Base-by-base conservation (phyloP, 2,888 invertebrate species). In the Belgica antarctica region DNA sequence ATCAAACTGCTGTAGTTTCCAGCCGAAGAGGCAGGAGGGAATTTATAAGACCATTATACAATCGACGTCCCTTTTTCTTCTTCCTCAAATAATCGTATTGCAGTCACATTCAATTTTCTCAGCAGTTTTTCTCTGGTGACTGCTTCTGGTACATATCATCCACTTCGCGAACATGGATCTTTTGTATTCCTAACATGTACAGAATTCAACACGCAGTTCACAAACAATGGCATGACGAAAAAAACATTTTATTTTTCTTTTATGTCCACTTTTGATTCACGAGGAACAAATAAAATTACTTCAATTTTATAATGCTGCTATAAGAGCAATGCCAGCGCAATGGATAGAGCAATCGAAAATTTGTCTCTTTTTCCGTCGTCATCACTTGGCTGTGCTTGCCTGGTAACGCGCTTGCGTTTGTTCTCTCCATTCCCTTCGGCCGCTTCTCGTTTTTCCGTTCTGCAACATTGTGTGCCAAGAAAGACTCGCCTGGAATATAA, bases 371-470 rank as follows among this genome's bases (percentile, higher is more conserved):
- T 27, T 24, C 22, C 12, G 25, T 59, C 59, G 27, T 15, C 59
- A 22, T 7, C 5, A 22, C 22, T 17, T 52, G n/a, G n/a, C n/a
- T n/a, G n/a, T n/a, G n/a, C n/a, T n/a, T n/a, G n/a, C n/a, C n/a
- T 19, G 52, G 22, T 22, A 52, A 52, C 52, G 52, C 52, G 52
- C 52, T 52, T 52, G 52, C 52, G 52, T 52, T 52, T 52, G 22
- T 3, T 52, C 52, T 52, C 52, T 52, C 22, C 7, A 52, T 52
- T 52, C 52, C 22, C 52, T n/a, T n/a, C n/a, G n/a, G n/a, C n/a
- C n/a, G n/a, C n/a, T n/a, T n/a, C n/a, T n/a, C n/a, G n/a, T 41
- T 41, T 41, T 41, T 12, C 41, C 41, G n/a, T 41, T n/a, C n/a
- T n/a, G n/a, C n/a, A n/a, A n/a, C n/a, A n/a, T n/a, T n/a, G n/a